Base-by-base conservation (phyloP, 2,888 invertebrate genomes). In the Ypsolopha scabrella region DNA sequence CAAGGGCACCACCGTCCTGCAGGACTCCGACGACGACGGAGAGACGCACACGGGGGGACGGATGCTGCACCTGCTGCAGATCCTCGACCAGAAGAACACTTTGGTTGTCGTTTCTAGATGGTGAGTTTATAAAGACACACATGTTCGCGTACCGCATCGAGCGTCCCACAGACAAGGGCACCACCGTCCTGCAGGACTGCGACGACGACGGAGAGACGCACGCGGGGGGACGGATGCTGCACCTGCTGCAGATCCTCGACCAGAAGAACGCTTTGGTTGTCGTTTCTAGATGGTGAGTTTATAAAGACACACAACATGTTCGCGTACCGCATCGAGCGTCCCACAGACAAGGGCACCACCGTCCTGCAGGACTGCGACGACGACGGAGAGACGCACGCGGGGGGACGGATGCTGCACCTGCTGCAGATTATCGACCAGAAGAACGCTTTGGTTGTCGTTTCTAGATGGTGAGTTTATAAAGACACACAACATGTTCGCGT, bases 401-500 rank as follows among this genome's bases (percentile, higher is more conserved):
- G 95, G 0, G 87, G 91, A 0, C 80, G 94, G 60, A 88, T 96
- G 79, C 76, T 95, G 55, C 94, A 94, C 80, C 77, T 96, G 14
- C 74, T 96, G 52, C 90, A 93, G 78, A 91, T 93, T 56, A 70
- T 94, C 56, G 90, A 93, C 60, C 91, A 89, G 51, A 88, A 87
- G 64, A 91, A 94, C 76, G 90, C 93, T 0, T 66, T 94, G 44
- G 94, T 96, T 4, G 90, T 96, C 1, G 94, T 96, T 0, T 89
- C 93, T 0, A 82, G 91, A 75, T 91, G 91, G 91, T 89, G 64
- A 73, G 71, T 58, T 36, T 37, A 52, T 45, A n/a, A n/a, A n/a
- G n/a, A 94, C 93, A 7, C 96, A 96, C 75, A 96, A 96, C 66
- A 94, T 96, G 65, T 88, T 89, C 59, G 96, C 95, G 0, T 96